These are phyloP conservation scores for Cygnus buccinator DNA, from an alignment of 2,113 vertebrate species.

Conservation along the genomic window DNA sequence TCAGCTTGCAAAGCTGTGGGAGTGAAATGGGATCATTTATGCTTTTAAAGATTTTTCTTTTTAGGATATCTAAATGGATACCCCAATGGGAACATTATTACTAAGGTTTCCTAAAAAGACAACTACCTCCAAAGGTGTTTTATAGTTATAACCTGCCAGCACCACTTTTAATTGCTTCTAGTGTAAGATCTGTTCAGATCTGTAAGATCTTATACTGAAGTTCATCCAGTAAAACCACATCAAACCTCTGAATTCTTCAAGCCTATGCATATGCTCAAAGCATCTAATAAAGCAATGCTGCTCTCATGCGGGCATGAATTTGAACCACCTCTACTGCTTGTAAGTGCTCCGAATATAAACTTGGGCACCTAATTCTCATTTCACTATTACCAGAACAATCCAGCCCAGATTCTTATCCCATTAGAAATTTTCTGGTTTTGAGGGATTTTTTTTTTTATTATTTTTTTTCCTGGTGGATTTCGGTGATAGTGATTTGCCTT, in stretches of 20 bases:
- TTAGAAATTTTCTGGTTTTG: neutral
- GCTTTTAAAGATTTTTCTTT: neutral
- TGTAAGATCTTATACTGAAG: neutral
- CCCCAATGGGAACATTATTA: neutral
- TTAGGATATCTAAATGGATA: neutral
- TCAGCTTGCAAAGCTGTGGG: neutral
- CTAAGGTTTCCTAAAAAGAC: neutral
- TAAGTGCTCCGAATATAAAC: neutral
- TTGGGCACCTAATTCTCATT: neutral
- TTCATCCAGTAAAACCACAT: neutral
- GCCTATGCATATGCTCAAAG: neutral
- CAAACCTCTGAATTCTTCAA: neutral
- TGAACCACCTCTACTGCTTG: neutral
- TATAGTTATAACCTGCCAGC: neutral
- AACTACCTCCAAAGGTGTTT: neutral
- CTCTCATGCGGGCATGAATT: neutral
- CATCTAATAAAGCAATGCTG: constrained; percentile 3
- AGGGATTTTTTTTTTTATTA: neutral
- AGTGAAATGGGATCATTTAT: neutral
- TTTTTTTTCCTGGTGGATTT: neutral
- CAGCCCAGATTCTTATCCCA: neutral
- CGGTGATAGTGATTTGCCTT: neutral
- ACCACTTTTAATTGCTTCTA: neutral
- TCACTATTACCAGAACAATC: neutral
- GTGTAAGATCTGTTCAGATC: neutral